These are phyloP conservation scores for Myotis daubentonii DNA, from an alignment of 2,797 vertebrate genomes.

Conservation along the genomic window DNA sequence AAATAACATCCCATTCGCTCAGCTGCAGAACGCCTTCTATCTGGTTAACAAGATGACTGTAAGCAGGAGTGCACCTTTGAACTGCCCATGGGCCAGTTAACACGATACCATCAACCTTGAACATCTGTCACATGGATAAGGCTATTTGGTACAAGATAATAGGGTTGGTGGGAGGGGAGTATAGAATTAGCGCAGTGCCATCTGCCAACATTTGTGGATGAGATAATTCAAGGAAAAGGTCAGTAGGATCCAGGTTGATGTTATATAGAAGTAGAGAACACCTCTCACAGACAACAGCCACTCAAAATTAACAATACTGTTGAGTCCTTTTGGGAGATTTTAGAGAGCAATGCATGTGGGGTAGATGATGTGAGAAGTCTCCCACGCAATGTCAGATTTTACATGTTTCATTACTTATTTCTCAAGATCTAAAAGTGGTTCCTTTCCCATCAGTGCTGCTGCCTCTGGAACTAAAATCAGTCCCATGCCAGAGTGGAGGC, in stretches of 20 bases:
- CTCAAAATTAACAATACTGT: background rate
- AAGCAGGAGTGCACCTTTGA: background rate
- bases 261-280: background rate
- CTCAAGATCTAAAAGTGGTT: background rate
- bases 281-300: background rate
- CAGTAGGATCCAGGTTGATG: background rate
- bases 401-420: background rate
- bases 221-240: background rate
- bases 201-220: background rate
- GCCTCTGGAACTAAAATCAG: background rate
- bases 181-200: background rate
- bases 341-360: background rate
- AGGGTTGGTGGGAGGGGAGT: background rate
- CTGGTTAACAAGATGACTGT: background rate
- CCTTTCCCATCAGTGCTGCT: accelerated
- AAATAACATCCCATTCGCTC: background rate
- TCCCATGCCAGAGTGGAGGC: background rate
- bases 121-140: background rate
- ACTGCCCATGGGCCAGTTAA: background rate
- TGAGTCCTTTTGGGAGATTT: background rate
- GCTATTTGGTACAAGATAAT: background rate
- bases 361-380: background rate
- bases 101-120: background rate
- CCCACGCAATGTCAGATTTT: background rate
- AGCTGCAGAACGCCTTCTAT: background rate